A percentile compares a stretch with the other conserved stretches of the same genome.
Evolutionary conservation across 2,797 vertebrate species (phyloP).

Genomic region (Etheostoma perlongum): DNA sequence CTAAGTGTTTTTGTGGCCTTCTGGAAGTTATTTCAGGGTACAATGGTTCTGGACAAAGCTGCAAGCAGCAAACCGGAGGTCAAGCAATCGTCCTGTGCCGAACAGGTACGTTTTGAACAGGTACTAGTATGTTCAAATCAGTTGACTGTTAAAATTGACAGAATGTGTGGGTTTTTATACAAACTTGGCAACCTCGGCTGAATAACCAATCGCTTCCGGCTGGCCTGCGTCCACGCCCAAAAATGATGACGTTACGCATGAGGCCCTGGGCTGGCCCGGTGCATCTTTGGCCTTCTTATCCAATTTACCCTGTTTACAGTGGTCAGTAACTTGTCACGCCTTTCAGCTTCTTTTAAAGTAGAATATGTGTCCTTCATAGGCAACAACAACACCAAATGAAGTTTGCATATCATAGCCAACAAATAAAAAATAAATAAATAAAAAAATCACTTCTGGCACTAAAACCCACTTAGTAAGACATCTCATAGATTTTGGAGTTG

Average conservation of each 20-base stretch:
- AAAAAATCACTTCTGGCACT: background rate
- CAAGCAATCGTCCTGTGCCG: no score
- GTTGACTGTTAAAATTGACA: background rate
- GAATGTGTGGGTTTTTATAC: slow-evolving; percentile 27
- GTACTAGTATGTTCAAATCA: no score
- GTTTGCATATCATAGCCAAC: background rate
- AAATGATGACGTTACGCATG: slow-evolving; percentile 64
- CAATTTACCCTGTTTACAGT: slow-evolving; percentile 14
- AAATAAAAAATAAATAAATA: background rate
- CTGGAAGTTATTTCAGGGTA: no score
- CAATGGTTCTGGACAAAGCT: no score
- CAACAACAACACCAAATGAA: background rate
- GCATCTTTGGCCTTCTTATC: slow-evolving; percentile 51
- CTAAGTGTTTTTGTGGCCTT: no score
- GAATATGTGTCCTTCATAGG: background rate
- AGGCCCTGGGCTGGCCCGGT: slow-evolving; percentile 42
- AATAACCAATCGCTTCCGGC: slow-evolving; percentile 35
- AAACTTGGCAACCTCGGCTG: slow-evolving; percentile 66
- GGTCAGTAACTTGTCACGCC: background rate
- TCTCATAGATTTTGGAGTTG: background rate
- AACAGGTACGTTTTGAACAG: no score
- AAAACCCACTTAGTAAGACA: background rate
- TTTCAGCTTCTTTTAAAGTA: background rate
- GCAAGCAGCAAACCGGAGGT: no score
- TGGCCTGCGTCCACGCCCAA: slow-evolving; percentile 65